Conservation (phyloP, 2,888 invertebrate species). For the Leucozona laternaria region DNA sequence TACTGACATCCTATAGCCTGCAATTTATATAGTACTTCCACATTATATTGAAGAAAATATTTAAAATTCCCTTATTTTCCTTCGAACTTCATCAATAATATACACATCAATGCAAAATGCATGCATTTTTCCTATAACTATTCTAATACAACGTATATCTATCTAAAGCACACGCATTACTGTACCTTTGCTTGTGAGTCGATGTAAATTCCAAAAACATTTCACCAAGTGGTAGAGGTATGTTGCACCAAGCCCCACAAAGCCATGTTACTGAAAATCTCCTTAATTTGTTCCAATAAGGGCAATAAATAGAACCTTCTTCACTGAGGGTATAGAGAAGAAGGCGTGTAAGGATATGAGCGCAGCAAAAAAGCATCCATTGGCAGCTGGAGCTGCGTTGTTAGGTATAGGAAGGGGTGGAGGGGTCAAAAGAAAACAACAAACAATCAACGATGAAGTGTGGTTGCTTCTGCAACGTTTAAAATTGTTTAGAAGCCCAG, state of each 20-base stretch:
- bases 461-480: slow-evolving; percentile 66
- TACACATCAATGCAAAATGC: not conserved
- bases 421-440: slow-evolving; percentile 44
- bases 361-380: slow-evolving; percentile 12
- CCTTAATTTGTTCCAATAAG: slow-evolving; percentile 39
- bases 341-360: not conserved
- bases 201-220: slow-evolving; percentile 57
- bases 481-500: slow-evolving; percentile 72
- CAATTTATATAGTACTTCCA: not conserved
- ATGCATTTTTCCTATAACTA: not conserved
- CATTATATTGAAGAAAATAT: not conserved
- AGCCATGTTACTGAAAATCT: slow-evolving; percentile 49
- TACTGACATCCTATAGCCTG: no score
- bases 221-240: slow-evolving; percentile 23
- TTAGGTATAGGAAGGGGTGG: not conserved
- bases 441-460: slow-evolving; percentile 50
- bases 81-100: slow-evolving; percentile 9
- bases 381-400: slow-evolving; percentile 23
- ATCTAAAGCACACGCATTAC: no score
- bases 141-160: not conserved
- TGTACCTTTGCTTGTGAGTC: not conserved
- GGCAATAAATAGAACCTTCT: slow-evolving; percentile 15
- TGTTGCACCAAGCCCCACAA: slow-evolving; percentile 46
- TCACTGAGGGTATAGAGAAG: not conserved
- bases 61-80: not conserved